These are phyloP conservation scores for Macrochelys suwanniensis DNA, from an alignment of 2,797 vertebrate genomes.

Conservation along the genomic window DNA sequence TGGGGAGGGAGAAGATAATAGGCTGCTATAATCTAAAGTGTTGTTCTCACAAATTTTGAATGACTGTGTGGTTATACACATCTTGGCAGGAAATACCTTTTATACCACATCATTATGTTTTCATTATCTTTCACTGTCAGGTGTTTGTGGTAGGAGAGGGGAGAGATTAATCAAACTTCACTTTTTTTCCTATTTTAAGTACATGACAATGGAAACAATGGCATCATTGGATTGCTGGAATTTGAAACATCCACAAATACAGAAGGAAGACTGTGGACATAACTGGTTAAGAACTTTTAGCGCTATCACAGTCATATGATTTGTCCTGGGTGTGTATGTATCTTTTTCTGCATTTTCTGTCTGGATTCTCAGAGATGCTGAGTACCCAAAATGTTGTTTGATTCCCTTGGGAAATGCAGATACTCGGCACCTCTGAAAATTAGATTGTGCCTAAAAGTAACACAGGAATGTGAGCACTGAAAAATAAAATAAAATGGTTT, in stretches of 20 bases:
- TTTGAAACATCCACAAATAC: neutral
- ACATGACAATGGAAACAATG: neutral
- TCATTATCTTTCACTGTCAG: neutral
- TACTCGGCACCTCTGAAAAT: neutral
- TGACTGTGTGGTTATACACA: neutral
- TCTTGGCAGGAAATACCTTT: neutral
- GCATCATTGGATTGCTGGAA: neutral
- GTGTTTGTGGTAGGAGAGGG: neutral
- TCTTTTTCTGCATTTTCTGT: neutral
- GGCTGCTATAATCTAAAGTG: neutral
- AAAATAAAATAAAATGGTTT: neutral
- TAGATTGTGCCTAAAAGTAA: neutral
- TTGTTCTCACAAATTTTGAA: neutral
- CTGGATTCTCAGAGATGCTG: neutral
- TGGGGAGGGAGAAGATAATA: neutral
- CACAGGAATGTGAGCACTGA: rapidly evolving
- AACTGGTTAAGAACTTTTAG: neutral
- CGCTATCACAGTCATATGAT: neutral
- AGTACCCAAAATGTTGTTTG: neutral
- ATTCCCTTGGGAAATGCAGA: neutral
- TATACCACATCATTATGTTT: neutral
- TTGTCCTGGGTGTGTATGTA: rapidly evolving
- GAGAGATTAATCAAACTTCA: neutral
- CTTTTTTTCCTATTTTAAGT: neutral
- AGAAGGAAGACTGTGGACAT: neutral